Percentiles rank a stretch among this genome's conserved stretches.
These are phyloP conservation scores for Drosophila cognata DNA, from an alignment of 2,888 invertebrate genomes.

Conservation along the genomic window DNA sequence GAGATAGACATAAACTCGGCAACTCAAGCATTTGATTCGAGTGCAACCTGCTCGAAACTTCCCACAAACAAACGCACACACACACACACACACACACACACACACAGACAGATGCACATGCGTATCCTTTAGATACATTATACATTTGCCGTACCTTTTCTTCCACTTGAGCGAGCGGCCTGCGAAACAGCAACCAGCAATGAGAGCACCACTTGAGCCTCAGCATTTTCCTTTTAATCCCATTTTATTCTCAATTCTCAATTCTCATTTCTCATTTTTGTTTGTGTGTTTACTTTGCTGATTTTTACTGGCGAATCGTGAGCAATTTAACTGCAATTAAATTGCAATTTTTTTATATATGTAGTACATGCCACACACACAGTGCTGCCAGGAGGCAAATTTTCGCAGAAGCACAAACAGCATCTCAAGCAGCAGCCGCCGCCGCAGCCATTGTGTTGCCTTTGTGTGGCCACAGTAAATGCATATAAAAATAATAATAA, in stretches of 20 bases:
- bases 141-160: conserved; percentile 59
- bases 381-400: conserved; percentile 50
- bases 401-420: conserved; percentile 12
- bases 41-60: conserved; percentile 62
- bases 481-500: not conserved
- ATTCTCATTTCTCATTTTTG: conserved; percentile 17
- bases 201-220: conserved; percentile 41
- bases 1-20: conserved; percentile 52
- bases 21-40: conserved; percentile 30
- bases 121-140: conserved; percentile 40
- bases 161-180: conserved; percentile 78
- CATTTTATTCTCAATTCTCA: conserved; percentile 1
- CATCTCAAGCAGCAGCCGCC: conserved; percentile 3
- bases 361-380: conserved; percentile 64
- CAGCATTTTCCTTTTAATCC: conserved; percentile 9
- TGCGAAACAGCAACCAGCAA: conserved; percentile 57
- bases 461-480: conserved; percentile 53
- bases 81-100: conserved; percentile 23
- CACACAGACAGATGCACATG: conserved; percentile 14
- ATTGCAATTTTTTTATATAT: conserved; percentile 65
- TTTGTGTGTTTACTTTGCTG: conserved; percentile 51
- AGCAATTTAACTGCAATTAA: conserved; percentile 82
- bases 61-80: conserved; percentile 37
- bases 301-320: conserved; percentile 72
- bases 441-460: conserved; percentile 53